Percentiles rank a stretch among this genome's conserved stretches.
Evolutionary conservation across 2,888 invertebrate genomes (phyloP).

Genomic region (Phengaris arion): DNA sequence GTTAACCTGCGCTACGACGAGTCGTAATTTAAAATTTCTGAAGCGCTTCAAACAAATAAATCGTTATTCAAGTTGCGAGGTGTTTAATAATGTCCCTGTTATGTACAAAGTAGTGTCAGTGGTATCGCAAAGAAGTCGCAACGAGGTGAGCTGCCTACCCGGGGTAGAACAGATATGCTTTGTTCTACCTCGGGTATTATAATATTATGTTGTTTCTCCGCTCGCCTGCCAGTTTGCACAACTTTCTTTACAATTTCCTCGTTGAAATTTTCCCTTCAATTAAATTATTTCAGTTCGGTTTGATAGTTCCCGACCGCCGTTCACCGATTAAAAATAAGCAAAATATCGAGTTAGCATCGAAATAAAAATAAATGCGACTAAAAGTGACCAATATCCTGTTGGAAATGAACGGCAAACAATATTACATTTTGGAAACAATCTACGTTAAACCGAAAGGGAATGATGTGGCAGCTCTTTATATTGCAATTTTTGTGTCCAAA

Average conservation of each 20-base stretch:
- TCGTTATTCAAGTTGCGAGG: slow-evolving; percentile 25
- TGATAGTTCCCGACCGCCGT: slow-evolving; percentile 44
- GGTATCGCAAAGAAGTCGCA: slow-evolving; percentile 55
- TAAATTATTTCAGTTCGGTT: slow-evolving; percentile 48
- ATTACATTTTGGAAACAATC: slow-evolving; percentile 78
- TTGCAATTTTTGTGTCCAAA: slow-evolving; percentile 80
- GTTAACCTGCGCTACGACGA: slow-evolving; percentile 8
- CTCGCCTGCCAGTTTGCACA: slow-evolving; percentile 56
- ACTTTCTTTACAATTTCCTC: slow-evolving; percentile 65
- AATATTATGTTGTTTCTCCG: slow-evolving; percentile 63
- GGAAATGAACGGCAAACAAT: slow-evolving; percentile 78
- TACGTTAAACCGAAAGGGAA: slow-evolving; percentile 78
- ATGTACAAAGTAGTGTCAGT: slow-evolving; percentile 50
- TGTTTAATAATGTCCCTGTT: slow-evolving; percentile 45
- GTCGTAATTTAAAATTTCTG: slow-evolving; percentile 16
- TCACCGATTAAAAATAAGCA: slow-evolving; percentile 47
- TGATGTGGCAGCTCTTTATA: slow-evolving; percentile 80
- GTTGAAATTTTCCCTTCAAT: slow-evolving; percentile 64
- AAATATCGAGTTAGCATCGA: slow-evolving; percentile 65
- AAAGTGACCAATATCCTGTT: slow-evolving; percentile 73
- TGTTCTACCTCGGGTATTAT: slow-evolving; percentile 52
- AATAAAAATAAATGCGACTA: slow-evolving; percentile 61
- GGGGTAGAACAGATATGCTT: slow-evolving; percentile 39
- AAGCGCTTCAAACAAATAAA: slow-evolving; percentile 17
- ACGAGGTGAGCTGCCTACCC: slow-evolving; percentile 49